Evolutionary conservation across 2,888 invertebrate species (phyloP).

Genomic region (Synanthedon vespiformis): DNA sequence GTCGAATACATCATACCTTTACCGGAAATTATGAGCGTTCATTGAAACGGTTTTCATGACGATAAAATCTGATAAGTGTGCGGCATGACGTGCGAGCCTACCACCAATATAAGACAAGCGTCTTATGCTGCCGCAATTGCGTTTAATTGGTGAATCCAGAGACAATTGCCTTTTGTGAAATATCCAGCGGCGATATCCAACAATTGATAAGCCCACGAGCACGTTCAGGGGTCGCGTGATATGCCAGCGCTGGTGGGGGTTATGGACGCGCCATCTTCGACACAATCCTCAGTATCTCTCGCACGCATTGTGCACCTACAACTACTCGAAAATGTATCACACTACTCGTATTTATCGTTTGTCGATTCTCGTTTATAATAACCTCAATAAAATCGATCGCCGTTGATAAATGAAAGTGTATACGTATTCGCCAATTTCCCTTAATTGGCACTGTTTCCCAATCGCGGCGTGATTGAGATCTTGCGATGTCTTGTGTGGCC

Average conservation of each 20-base stretch:
- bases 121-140: slow-evolving; percentile 6
- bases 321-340: too few relatives aligned
- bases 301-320: not conserved
- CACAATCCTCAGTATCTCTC: not conserved
- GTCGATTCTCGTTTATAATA: slow-evolving; percentile 27
- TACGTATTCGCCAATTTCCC: slow-evolving; percentile 45
- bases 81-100: not conserved
- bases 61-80: slow-evolving; percentile 4
- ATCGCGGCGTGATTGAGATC: slow-evolving; percentile 38
- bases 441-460: slow-evolving; percentile 53
- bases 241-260: slow-evolving; percentile 30
- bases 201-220: slow-evolving; percentile 18
- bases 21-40: slow-evolving; percentile 1
- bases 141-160: slow-evolving; percentile 12
- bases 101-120: not conserved
- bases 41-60: slow-evolving; percentile 7
- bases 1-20: slow-evolving; percentile 4
- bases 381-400: slow-evolving; percentile 30
- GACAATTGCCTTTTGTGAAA: slow-evolving; percentile 11
- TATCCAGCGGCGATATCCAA: slow-evolving; percentile 17
- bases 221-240: slow-evolving; percentile 45
- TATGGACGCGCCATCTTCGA: slow-evolving; percentile 18
- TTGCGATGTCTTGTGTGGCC: slow-evolving; percentile 24
- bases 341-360: not conserved
- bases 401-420: slow-evolving; percentile 38